Evolutionary conservation across 2,797 vertebrate species (phyloP).

Genomic region (Crax fasciolata): DNA sequence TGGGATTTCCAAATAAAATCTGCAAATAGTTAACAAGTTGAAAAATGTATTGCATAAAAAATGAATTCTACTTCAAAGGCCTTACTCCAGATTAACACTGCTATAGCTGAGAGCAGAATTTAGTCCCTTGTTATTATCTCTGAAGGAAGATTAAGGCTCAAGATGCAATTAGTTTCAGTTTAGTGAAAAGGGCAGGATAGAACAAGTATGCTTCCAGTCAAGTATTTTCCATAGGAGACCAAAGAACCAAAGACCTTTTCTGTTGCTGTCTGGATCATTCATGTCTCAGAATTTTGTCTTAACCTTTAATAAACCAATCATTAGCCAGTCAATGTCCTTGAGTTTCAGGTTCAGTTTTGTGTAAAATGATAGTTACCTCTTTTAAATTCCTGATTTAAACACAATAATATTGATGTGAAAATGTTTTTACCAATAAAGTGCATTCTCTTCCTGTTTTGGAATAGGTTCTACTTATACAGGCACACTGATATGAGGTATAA

Average conservation of each 20-base stretch:
- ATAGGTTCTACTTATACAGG: background rate
- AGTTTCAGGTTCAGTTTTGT: background rate
- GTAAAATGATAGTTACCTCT: background rate
- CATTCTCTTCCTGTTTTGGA: background rate
- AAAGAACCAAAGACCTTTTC: background rate
- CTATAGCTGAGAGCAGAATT: conserved; percentile 44
- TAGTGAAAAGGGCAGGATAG: background rate
- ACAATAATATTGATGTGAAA: background rate
- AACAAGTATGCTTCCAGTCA: background rate
- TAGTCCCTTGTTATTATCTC: conserved; percentile 47
- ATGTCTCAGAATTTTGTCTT: background rate
- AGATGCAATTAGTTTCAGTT: conserved; percentile 61
- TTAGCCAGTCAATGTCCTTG: background rate
- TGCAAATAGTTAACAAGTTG: background rate
- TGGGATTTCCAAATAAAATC: conserved; percentile 53
- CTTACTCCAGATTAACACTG: conserved; percentile 44
- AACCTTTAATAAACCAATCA: background rate
- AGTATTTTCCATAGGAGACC: conserved; percentile 9
- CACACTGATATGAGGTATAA: background rate
- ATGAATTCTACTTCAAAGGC: conserved; percentile 56
- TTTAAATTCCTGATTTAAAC: background rate
- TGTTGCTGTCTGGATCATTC: background rate
- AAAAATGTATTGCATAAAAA: conserved; percentile 40
- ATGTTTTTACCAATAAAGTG: background rate
- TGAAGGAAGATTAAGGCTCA: conserved; percentile 59